Conservation (phyloP, 2,888 invertebrate genomes). For the Plagodis pulveraria region DNA sequence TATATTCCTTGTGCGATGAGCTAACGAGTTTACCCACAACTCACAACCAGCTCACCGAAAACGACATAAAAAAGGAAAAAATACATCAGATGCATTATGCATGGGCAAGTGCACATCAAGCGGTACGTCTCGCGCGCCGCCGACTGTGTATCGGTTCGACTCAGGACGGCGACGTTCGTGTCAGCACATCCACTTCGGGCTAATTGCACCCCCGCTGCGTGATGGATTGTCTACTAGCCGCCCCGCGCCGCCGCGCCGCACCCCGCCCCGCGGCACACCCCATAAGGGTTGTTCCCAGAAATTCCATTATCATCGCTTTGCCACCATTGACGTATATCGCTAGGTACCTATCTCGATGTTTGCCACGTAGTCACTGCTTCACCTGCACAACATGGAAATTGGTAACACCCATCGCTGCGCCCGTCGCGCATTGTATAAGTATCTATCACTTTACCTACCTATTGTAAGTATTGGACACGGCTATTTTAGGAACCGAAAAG, state of each 20-base stretch:
- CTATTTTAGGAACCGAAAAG: no score
- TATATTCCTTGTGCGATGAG: no score
- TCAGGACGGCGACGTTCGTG: constrained; percentile 60
- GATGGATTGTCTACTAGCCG: constrained; percentile 68
- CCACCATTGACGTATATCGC: no score
- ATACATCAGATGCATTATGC: constrained; percentile 27
- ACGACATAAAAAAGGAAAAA: constrained; percentile 37
- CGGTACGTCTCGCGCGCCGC: constrained; percentile 2
- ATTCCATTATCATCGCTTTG: constrained; percentile 73
- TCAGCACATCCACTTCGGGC: constrained; percentile 79
- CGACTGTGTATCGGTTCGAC: constrained; percentile 39
- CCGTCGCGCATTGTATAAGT: no score
- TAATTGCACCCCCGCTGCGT: constrained; percentile 73
- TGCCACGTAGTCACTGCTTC: constrained; percentile 47
- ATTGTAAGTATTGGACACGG: constrained; percentile 42
- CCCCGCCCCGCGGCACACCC: constrained; percentile 63
- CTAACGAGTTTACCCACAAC: neutral
- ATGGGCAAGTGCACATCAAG: constrained; percentile 31
- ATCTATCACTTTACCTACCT: constrained; percentile 47
- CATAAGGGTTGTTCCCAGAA: constrained; percentile 82
- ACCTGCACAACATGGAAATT: constrained; percentile 54
- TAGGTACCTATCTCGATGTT: no score
- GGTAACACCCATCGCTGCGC: constrained; percentile 65
- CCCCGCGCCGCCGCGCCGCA: constrained; percentile 36
- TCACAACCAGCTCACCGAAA: neutral